Percentiles rank a stretch among this genome's conserved stretches.
Evolutionary conservation across 1,140 invertebrate genomes (phyloP).

Genomic region (Mercenaria mercenaria): DNA sequence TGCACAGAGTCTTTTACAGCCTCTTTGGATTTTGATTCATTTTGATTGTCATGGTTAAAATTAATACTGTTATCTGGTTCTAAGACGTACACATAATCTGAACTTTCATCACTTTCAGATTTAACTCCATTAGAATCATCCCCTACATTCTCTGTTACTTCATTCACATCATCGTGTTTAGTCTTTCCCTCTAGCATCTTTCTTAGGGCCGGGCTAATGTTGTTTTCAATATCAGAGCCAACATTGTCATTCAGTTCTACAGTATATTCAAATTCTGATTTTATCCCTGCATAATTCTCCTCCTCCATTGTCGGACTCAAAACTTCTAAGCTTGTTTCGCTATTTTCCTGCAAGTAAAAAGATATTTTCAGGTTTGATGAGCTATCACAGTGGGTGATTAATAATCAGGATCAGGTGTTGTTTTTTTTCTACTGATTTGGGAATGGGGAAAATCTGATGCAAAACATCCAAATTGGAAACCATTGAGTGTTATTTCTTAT

Average conservation of each 20-base stretch:
- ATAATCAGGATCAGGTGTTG: too few relatives aligned
- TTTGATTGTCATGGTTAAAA: neutral
- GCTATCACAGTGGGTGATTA: too few relatives aligned
- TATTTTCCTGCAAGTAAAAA: neutral
- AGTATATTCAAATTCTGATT: conserved; percentile 27
- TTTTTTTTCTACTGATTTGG: too few relatives aligned
- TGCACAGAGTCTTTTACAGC: neutral
- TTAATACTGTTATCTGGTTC: conserved; percentile 21
- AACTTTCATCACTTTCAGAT: neutral
- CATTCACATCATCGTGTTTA: neutral
- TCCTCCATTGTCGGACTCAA: neutral
- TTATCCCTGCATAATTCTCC: neutral
- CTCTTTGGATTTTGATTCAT: neutral
- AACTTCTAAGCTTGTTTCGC: neutral
- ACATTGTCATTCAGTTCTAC: conserved; percentile 15
- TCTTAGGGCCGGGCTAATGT: neutral
- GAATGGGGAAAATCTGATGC: too few relatives aligned
- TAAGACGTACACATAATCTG: conserved; percentile 29
- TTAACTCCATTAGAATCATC: neutral
- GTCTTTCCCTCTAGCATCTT: neutral
- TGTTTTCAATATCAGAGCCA: neutral
- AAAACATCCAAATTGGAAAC: too few relatives aligned
- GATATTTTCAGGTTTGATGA: too few relatives aligned
- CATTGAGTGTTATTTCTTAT: too few relatives aligned
- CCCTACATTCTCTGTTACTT: neutral